Conservation (phyloP, 1,140 invertebrate genomes). For the Anastrepha obliqua region DNA sequence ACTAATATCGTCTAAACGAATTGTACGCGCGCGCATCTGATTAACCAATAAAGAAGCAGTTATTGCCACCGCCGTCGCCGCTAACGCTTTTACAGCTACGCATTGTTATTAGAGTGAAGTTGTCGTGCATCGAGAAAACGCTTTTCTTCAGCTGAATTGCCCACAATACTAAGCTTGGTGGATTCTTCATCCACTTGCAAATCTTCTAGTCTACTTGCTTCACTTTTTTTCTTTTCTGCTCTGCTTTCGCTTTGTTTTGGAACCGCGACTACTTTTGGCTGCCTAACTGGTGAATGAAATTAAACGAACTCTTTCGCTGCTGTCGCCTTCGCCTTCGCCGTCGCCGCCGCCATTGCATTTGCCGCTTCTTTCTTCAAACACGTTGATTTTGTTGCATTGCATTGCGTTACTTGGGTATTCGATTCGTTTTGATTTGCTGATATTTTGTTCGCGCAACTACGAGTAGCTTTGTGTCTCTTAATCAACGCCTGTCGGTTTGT, state of each 20-base stretch:
- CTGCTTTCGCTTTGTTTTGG: conserved; percentile 18
- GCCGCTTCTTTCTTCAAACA: not conserved
- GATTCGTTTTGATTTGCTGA: conserved; percentile 14
- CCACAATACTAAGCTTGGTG: not conserved
- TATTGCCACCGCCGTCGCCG: not conserved
- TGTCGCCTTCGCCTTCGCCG: not conserved
- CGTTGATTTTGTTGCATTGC: not conserved
- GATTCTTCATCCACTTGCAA: not conserved
- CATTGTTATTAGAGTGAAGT: not conserved
- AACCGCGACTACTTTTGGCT: not conserved
- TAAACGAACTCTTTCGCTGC: not conserved
- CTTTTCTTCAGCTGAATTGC: conserved; percentile 10
- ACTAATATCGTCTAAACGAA: not conserved
- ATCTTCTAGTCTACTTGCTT: conserved; percentile 29
- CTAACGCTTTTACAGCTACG: not conserved
- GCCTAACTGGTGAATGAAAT: not conserved
- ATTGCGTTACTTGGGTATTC: not conserved
- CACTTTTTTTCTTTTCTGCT: conserved; percentile 37
- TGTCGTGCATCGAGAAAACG: not conserved
- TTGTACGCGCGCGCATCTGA: conserved; percentile 44
- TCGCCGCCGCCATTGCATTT: not conserved
- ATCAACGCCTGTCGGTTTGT: too few relatives aligned
- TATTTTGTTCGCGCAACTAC: not conserved
- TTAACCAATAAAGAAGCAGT: not conserved
- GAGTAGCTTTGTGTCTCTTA: not conserved